These are phyloP conservation scores for Contarinia nasturtii DNA, from an alignment of 1,140 invertebrate genomes.

Conservation along the genomic window DNA sequence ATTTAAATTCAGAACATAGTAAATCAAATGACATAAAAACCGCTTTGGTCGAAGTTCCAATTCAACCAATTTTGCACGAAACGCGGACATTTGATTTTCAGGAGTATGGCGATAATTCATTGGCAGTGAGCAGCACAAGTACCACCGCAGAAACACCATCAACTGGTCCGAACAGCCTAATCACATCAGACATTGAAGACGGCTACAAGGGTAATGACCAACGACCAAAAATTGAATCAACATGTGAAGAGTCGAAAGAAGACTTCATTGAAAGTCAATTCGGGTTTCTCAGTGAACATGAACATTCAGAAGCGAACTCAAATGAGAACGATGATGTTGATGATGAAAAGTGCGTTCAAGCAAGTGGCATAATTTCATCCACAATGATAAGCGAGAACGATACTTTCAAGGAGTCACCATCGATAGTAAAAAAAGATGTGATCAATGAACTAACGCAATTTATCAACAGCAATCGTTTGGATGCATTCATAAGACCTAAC, in stretches of 20 bases:
- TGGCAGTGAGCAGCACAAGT: too few relatives aligned
- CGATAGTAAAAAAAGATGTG: conserved; percentile 4
- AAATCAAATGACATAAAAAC: too few relatives aligned
- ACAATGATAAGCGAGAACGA: background rate
- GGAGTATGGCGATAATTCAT: background rate
- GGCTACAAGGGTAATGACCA: conserved; percentile 1
- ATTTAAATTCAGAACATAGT: too few relatives aligned
- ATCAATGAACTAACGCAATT: conserved; percentile 16
- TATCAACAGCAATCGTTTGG: conserved; percentile 17
- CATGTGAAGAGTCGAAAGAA: conserved; percentile 1
- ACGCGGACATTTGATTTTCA: conserved; percentile 7
- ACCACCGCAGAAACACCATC: too few relatives aligned
- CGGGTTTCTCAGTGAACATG: background rate
- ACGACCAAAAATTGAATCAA: background rate
- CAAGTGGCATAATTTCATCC: background rate
- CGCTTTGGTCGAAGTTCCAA: conserved; percentile 4
- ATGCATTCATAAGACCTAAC: conserved; percentile 15
- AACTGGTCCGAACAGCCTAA: conserved; percentile 1
- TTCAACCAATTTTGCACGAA: conserved; percentile 8
- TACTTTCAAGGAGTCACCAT: background rate
- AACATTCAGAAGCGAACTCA: background rate
- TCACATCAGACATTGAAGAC: conserved; percentile 5
- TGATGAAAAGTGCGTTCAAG: background rate
- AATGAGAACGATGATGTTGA: background rate
- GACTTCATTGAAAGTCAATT: conserved; percentile 1